These are phyloP conservation scores for Falco berigora DNA, from an alignment of 2,797 vertebrate species.

Conservation along the genomic window DNA sequence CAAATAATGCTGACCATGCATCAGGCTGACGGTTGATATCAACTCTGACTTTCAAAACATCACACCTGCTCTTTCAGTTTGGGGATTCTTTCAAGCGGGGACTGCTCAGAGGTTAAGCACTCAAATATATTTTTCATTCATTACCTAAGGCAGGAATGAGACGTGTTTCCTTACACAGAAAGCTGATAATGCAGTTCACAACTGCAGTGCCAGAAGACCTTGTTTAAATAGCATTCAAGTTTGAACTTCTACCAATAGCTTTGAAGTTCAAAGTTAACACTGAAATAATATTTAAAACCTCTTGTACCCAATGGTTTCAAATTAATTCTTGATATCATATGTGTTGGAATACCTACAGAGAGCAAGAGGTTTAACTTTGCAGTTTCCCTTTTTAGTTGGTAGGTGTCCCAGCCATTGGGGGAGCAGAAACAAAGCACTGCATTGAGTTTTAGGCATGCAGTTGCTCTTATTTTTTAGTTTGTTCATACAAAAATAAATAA, in stretches of 20 bases:
- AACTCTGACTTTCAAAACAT: background rate
- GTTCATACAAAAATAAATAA: background rate
- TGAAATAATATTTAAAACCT: slow-evolving; percentile 29
- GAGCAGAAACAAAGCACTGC: background rate
- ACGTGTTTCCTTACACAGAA: slow-evolving; percentile 36
- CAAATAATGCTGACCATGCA: background rate
- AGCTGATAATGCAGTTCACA: slow-evolving; percentile 50
- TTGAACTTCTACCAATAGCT: slow-evolving; percentile 50
- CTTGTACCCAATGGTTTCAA: background rate
- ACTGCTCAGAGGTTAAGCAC: background rate
- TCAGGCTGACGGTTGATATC: background rate
- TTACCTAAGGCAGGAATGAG: slow-evolving; percentile 51
- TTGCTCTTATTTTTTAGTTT: background rate
- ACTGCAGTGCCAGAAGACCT: slow-evolving; percentile 29
- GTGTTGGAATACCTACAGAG: background rate
- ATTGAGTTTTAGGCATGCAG: background rate
- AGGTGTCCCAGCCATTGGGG: background rate
- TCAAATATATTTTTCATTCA: slow-evolving; percentile 35
- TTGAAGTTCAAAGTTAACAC: slow-evolving; percentile 63
- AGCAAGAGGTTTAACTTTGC: slow-evolving; percentile 1
- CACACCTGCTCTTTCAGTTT: slow-evolving; percentile 3
- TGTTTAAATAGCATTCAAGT: slow-evolving; percentile 46
- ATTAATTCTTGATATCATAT: slow-evolving; percentile 22
- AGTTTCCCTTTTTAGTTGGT: slow-evolving; percentile 15
- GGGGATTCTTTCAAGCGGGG: background rate